A percentile compares a stretch with the other conserved stretches of the same genome.
phyloP scores from a whole-genome alignment of 2,797 vertebrate genomes.

The Peromyscus attwateri region DNA sequence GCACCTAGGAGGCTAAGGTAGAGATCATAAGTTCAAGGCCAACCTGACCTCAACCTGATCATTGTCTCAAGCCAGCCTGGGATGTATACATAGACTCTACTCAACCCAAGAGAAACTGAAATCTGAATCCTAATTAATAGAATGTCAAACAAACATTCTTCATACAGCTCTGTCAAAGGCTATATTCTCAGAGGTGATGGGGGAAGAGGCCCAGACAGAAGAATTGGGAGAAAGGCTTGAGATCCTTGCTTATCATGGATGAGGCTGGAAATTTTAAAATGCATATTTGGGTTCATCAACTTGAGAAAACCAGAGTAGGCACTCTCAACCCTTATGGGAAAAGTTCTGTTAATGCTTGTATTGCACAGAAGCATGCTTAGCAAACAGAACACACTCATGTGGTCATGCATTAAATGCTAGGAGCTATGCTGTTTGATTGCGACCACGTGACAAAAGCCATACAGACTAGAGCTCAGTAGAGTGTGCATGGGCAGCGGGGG shows the following conservation, averaged over 20 bases:
- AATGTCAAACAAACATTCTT: not conserved
- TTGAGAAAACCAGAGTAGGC: not conserved
- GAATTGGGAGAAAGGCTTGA: not conserved
- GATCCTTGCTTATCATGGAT: not conserved
- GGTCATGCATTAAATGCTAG: not conserved
- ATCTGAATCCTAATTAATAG: not conserved
- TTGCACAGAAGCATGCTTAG: not conserved
- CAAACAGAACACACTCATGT: not conserved
- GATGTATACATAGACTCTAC: not conserved
- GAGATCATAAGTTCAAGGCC: not conserved
- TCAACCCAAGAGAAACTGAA: not conserved
- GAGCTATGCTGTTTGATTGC: not conserved
- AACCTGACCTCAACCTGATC: not conserved
- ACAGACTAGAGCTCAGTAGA: not conserved
- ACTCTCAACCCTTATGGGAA: not conserved
- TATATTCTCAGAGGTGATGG: not conserved
- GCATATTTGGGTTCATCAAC: not conserved
- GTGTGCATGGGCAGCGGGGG: not conserved
- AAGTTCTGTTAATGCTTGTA: not conserved
- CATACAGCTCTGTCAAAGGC: not conserved
- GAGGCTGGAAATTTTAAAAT: not conserved
- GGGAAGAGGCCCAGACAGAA: not conserved
- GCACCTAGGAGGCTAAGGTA: not conserved
- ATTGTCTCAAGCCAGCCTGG: not conserved
- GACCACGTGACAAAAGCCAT: not conserved